Percentiles rank a stretch among this genome's conserved stretches.
Evolutionary conservation across 2,797 vertebrate species (phyloP).

Genomic region (Syncerus caffer): DNA sequence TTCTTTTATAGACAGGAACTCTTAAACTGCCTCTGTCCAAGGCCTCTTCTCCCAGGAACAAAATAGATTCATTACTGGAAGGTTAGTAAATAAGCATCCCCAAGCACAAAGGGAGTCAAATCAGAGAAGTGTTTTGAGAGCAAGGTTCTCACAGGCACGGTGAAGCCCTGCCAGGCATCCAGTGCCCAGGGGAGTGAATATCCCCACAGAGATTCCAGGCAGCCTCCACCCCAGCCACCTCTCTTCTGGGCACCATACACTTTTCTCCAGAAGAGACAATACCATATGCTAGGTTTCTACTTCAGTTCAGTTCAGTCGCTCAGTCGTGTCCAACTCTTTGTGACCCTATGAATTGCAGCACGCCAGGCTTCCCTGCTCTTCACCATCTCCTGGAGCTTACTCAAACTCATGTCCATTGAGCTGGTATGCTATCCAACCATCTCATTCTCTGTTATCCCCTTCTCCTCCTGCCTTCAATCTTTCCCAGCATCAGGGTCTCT

Average conservation of each 20-base stretch:
- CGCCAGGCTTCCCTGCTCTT: background rate
- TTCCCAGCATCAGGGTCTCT: background rate
- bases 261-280: background rate
- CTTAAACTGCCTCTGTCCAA: background rate
- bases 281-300: background rate
- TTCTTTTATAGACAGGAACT: background rate
- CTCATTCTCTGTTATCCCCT: background rate
- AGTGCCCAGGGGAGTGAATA: background rate
- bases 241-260: background rate
- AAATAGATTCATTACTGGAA: background rate
- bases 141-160: fast-evolving
- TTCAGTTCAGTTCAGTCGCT: background rate
- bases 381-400: background rate
- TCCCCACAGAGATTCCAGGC: background rate
- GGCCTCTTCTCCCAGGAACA: background rate
- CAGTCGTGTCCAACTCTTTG: no score
- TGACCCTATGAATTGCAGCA: no score
- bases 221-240: background rate
- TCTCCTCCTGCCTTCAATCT: background rate
- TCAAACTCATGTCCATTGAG: background rate
- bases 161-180: background rate
- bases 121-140: background rate
- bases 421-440: background rate
- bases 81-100: background rate
- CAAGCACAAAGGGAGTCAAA: background rate